These are phyloP conservation scores for Momotus momota DNA, from an alignment of 2,797 vertebrate genomes.

Conservation along the genomic window DNA sequence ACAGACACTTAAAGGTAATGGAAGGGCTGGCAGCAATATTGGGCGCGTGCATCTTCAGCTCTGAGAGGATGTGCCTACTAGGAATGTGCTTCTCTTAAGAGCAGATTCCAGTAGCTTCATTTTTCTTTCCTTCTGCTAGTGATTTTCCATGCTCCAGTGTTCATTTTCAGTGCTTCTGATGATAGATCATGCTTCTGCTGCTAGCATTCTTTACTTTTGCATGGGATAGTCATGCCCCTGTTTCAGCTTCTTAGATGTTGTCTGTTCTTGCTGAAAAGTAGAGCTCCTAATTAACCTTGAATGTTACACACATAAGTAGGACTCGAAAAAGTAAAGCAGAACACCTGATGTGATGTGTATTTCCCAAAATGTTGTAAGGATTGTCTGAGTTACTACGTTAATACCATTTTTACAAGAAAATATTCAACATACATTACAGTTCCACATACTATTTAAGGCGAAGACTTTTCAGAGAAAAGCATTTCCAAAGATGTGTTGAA, in stretches of 20 bases:
- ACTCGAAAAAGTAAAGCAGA: background rate
- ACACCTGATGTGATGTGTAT: background rate
- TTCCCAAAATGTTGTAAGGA: background rate
- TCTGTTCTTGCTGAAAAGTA: background rate
- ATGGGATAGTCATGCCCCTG: fast-evolving
- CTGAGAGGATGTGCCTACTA: background rate
- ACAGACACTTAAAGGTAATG: background rate
- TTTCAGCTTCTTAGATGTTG: background rate
- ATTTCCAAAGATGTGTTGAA: background rate
- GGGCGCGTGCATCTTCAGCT: background rate
- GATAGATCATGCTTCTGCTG: background rate
- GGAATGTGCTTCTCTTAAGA: background rate
- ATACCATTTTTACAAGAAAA: background rate
- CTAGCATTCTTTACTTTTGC: background rate
- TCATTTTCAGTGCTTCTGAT: background rate
- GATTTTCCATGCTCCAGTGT: background rate
- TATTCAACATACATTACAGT: background rate
- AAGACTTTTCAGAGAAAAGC: background rate
- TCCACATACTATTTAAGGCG: background rate
- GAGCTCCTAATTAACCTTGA: background rate
- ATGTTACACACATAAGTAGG: background rate
- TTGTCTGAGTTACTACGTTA: background rate
- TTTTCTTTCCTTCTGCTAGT: background rate
- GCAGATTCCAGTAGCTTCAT: background rate
- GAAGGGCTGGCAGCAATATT: background rate